Evolutionary conservation across 2,797 vertebrate genomes (phyloP).

Genomic region (Leptoclinus maculatus): DNA sequence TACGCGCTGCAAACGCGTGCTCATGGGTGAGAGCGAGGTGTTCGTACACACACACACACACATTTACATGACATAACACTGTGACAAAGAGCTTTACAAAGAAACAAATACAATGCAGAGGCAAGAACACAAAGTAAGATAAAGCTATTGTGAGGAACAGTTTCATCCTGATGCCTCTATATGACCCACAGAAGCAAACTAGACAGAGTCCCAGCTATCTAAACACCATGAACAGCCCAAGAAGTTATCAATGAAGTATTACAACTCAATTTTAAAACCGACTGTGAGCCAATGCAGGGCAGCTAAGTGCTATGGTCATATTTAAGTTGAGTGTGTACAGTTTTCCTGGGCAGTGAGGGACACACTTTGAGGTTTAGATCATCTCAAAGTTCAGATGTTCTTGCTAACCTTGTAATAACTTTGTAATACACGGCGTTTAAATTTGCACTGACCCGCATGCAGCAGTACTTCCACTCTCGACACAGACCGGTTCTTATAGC

Average conservation of each 20-base stretch:
- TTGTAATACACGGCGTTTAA: background rate
- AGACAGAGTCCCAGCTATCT: background rate
- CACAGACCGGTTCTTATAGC: constrained; percentile 24
- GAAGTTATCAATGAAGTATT: constrained; percentile 24
- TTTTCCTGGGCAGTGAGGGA: background rate
- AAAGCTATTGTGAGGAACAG: too few species aligned
- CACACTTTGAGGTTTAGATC: too few species aligned
- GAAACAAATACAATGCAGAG: background rate
- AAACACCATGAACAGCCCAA: background rate
- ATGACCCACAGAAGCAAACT: too few species aligned
- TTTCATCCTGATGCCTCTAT: too few species aligned
- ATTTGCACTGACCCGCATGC: background rate
- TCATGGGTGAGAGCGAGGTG: too few species aligned
- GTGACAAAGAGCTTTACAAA: background rate
- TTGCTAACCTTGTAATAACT: background rate
- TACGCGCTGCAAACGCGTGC: too few species aligned
- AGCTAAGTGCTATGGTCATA: background rate
- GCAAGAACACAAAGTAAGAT: background rate
- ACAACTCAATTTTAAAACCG: constrained; percentile 17
- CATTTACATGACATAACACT: too few species aligned
- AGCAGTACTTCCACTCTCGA: constrained; percentile 25
- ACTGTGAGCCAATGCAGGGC: background rate
- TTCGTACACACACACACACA: background rate
- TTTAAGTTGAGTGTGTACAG: background rate
- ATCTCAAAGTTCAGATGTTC: background rate